Conservation (phyloP, 2,113 vertebrate species). For the Prionailurus bengalensis region DNA sequence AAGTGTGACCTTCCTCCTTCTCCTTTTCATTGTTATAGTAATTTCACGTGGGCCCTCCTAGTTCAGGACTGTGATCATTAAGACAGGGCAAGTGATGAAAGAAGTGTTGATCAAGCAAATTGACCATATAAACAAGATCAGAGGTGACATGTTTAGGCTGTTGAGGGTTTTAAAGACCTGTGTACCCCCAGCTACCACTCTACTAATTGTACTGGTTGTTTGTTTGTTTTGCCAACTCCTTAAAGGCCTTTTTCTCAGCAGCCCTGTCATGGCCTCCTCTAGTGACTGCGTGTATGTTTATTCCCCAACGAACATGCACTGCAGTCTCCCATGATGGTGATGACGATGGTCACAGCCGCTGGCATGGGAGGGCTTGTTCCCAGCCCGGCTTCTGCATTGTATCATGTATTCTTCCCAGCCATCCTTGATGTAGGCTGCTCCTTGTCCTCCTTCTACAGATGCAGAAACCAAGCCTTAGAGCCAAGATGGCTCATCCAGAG, state of each 20-base stretch:
- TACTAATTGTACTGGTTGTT: background rate
- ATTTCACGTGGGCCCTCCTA: background rate
- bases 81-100: background rate
- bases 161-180: conserved; percentile 54
- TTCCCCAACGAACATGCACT: background rate
- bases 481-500: background rate
- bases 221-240: background rate
- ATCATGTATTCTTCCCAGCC: background rate
- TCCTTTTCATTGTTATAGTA: background rate
- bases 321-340: background rate
- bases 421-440: background rate
- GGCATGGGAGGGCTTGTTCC: background rate
- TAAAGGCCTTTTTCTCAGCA: background rate
- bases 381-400: background rate
- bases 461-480: background rate
- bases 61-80: background rate
- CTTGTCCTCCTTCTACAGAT: background rate
- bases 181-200: conserved; percentile 45
- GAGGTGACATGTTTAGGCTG: conserved; percentile 19
- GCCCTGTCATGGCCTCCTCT: background rate
- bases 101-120: conserved; percentile 62
- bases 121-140: conserved; percentile 56
- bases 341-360: background rate
- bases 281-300: background rate
- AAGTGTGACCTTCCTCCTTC: background rate